Conservation (phyloP, 2,888 invertebrate species). For the Tanypteryx hageni region DNA sequence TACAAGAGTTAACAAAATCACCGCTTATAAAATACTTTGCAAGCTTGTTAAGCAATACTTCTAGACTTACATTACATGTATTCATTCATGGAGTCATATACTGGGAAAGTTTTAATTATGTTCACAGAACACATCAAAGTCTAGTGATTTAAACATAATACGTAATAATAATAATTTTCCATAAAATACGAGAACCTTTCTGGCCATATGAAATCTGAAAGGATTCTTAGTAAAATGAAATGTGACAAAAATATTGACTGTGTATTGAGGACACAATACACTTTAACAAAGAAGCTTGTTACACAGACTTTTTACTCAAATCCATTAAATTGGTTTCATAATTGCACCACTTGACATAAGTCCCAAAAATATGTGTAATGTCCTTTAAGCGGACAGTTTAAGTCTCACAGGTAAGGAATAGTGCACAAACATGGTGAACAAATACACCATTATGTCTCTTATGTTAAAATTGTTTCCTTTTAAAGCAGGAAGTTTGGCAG, state of each 20-base stretch:
- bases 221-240: conserved; percentile 63
- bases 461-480: conserved; percentile 64
- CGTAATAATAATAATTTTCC: conserved; percentile 52
- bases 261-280: conserved; percentile 60
- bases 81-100: conserved; percentile 64
- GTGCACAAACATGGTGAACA: conserved; percentile 64
- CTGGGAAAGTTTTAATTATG: conserved; percentile 64
- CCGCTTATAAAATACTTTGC: conserved; percentile 64
- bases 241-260: conserved; percentile 64
- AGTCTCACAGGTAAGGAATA: conserved; percentile 64
- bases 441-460: conserved; percentile 64
- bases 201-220: conserved; percentile 64
- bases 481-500: conserved; percentile 64
- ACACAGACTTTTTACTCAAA: conserved; percentile 63
- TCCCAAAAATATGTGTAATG: conserved; percentile 64
- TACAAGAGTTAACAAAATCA: conserved; percentile 64
- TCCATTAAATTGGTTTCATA: conserved; percentile 62
- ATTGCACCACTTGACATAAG: conserved; percentile 64
- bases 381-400: conserved; percentile 60
- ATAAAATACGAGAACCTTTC: conserved; percentile 64
- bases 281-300: conserved; percentile 58
- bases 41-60: conserved; percentile 64
- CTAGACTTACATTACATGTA: conserved; percentile 62
- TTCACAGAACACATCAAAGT: conserved; percentile 64
- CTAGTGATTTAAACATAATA: conserved; percentile 61